phyloP scores from a whole-genome alignment of 1,140 invertebrate species.

The Nasonia longicornis region DNA sequence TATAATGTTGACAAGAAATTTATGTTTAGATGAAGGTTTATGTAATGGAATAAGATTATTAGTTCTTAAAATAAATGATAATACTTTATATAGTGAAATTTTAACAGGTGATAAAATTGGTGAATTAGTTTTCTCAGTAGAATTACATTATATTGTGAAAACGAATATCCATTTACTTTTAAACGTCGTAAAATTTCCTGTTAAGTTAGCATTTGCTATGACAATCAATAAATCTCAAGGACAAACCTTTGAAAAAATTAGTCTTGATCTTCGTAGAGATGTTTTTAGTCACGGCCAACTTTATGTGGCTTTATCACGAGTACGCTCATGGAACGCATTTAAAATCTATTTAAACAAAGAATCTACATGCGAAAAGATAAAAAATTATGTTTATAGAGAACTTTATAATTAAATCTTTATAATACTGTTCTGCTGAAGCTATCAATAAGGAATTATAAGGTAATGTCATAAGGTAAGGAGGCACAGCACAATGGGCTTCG shows the following conservation, averaged over 20 bases:
- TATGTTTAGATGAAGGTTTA: slow-evolving; percentile 16
- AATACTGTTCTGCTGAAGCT: too few relatives aligned
- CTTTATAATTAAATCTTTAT: not conserved
- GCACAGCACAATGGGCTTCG: too few relatives aligned
- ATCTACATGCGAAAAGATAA: not conserved
- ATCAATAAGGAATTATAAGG: too few relatives aligned
- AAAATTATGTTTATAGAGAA: slow-evolving; percentile 23
- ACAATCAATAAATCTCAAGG: slow-evolving; percentile 27
- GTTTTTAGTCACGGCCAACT: slow-evolving; percentile 18
- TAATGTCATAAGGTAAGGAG: too few relatives aligned
- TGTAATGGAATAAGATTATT: slow-evolving; percentile 24
- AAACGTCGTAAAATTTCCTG: slow-evolving; percentile 16
- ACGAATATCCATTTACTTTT: slow-evolving; percentile 9
- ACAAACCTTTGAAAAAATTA: slow-evolving; percentile 6
- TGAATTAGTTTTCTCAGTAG: slow-evolving; percentile 19
- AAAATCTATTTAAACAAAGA: not conserved
- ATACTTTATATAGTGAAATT: slow-evolving; percentile 13
- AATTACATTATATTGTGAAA: slow-evolving; percentile 23
- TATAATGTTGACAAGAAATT: slow-evolving; percentile 37
- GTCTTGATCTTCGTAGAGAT: not conserved
- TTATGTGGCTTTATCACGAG: slow-evolving; percentile 5
- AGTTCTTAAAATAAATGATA: slow-evolving; percentile 25
- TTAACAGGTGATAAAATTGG: slow-evolving; percentile 3
- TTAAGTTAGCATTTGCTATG: slow-evolving; percentile 18
- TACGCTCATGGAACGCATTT: not conserved